Base-by-base conservation (phyloP, 2,888 invertebrate genomes). In the Eristalis intricaria region DNA sequence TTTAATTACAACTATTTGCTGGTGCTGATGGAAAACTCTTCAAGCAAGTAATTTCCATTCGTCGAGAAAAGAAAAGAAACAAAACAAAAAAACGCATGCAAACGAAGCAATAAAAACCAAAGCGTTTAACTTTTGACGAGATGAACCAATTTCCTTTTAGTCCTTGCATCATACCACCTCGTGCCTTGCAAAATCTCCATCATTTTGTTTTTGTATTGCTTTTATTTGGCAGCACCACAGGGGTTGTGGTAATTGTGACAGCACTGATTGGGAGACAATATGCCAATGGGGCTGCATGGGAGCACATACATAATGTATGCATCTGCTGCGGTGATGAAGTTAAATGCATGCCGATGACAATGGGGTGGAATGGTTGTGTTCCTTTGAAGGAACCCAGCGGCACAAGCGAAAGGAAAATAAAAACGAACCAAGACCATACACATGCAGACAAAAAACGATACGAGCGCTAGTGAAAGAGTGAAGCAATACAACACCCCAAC, bases 241-340 rank as follows among this genome's bases (percentile, higher is more conserved):
- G 76, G 84, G 83, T 83, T 87, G 87, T 80, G 87, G 84, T 83
- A 87, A 87, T 88, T 84, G 84, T 88, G 87, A 83, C 86, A 79
- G 83, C 70, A 75, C 87, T 84, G 83, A 87, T 83, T 87, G 84
- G 74, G 68, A 50, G 19, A 83, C 68, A 77, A 84, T 88, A 88
- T 84, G 84, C 84, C 56, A 76, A 50, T 64, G 75, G 80, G 69
- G 73, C 69, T 56, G 77, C 69, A 77, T 79, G 79, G 65, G 63
- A 69, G 76, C 43, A 84, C 74, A 80, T 78, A 66, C 84, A 88
- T 84, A 88, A 84, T 76, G 70, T 40, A 88, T 81, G 77, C 81
- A 84, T 80, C 76, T 84, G 81, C 80, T 80, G 88, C 88, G 77
- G 74, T 81, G 84, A 75, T 81, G 84, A 84, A 84, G 80, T 76